Base-by-base conservation (phyloP, 1,140 invertebrate species). In the Vanessa tameamea region DNA sequence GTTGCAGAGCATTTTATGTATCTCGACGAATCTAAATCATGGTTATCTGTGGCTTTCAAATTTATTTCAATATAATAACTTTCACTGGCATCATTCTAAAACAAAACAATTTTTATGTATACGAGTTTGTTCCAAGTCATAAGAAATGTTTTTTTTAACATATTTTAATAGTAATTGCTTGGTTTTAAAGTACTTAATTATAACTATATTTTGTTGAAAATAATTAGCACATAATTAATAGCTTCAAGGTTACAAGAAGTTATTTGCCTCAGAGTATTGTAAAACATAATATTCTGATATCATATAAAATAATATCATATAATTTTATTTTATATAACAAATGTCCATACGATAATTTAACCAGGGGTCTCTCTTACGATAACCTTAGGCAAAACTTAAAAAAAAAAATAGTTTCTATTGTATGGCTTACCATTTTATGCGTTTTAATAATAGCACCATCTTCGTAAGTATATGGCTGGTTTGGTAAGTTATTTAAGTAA, bases 401-500 rank as follows among this genome's bases (percentile, higher is more conserved):
- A 13, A 59, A 69, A 71, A 53, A 63, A 2, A 5, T 43, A 43
- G 3, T 1, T 43, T 51, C 20, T 15, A 5, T 48, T 31, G 48
- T 71, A 53, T 64, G 77, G 87, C 89, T 86, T 71, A 90, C 89
- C 47, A 76, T 69, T 75, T 84, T 78, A 55, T 84, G 80, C 71
- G 82, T 81, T 77, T 79, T 83, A 75, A 83, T 57, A 65, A 87
- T 70, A 26, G 82, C 70, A 72, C 85, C 86, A 68, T 87, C 87
- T 73, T 89, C 82, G 63, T 85, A 87, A 26, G 66, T 76, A 73
- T 86, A 85, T 31, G 67, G 12, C 51, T 86, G 84, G 73, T 84
- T 79, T 37, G 88, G 86, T 76, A 88, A 78, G 79, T 82, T 84
- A 70, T 91, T 90, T 69, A 90, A 82, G 75, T 79, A 87, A 23